A percentile compares a stretch with the other conserved stretches of the same genome.
Conservation (phyloP, 2,888 invertebrate genomes). For the Heliconius hortense region DNA sequence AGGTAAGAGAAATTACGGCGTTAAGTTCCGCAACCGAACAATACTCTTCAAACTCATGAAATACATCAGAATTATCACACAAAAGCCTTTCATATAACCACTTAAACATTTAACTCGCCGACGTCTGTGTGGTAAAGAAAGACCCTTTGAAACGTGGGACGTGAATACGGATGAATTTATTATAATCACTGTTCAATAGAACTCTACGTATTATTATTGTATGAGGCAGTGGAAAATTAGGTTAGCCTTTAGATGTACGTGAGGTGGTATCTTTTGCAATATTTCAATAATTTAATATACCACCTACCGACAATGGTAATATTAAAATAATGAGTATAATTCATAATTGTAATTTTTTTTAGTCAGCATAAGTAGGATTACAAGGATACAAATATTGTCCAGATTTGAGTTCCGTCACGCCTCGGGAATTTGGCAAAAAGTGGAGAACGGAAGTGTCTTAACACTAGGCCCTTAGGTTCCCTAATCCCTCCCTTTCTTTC, state of each 20-base stretch:
- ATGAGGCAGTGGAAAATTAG: not conserved
- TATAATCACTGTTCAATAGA: constrained; percentile 15
- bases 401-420: too few species aligned
- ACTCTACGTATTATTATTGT: not conserved
- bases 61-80: not conserved
- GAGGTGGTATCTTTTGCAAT: not conserved
- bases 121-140: constrained; percentile 11
- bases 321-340: too few species aligned
- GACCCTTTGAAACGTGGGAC: constrained; percentile 2
- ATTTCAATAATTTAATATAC: not conserved
- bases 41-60: not conserved
- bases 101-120: constrained; percentile 30
- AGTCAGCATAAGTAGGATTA: too few species aligned
- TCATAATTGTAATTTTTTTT: too few species aligned
- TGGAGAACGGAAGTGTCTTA: too few species aligned
- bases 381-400: too few species aligned
- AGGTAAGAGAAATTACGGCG: not conserved
- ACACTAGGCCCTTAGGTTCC: too few species aligned
- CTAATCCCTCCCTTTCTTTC: too few species aligned
- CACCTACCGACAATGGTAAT: too few species aligned
- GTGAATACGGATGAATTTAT: constrained; percentile 14
- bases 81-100: constrained; percentile 27
- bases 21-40: not conserved
- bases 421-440: too few species aligned
- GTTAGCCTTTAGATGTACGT: not conserved